These are phyloP conservation scores for Limanda limanda DNA, from an alignment of 2,113 vertebrate genomes.

Conservation along the genomic window DNA sequence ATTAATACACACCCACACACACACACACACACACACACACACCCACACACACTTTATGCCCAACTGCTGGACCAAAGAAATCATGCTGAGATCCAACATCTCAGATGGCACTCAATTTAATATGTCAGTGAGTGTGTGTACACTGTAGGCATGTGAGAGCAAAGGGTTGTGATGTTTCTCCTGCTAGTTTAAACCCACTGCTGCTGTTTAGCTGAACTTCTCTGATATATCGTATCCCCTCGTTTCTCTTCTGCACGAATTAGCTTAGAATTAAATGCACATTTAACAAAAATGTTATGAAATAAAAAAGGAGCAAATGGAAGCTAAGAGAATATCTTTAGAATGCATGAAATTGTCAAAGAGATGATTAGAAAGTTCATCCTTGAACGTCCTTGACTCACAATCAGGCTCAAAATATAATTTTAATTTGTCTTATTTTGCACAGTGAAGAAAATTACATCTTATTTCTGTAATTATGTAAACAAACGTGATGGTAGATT, in stretches of 20 bases:
- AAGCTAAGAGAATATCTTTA: slow-evolving; percentile 71
- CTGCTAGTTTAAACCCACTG: slow-evolving; percentile 21
- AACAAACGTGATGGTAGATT: slow-evolving; percentile 69
- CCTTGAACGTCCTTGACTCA: slow-evolving; percentile 81
- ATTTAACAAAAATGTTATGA: slow-evolving; percentile 71
- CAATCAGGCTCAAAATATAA: slow-evolving; percentile 77
- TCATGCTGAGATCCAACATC: slow-evolving; percentile 47
- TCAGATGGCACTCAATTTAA: slow-evolving; percentile 64
- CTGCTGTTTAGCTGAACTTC: slow-evolving; percentile 48
- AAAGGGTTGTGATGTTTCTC: background rate
- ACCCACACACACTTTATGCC: slow-evolving; percentile 15
- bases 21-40: too few species aligned
- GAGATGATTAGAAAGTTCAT: slow-evolving; percentile 73
- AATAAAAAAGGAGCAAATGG: slow-evolving; percentile 62
- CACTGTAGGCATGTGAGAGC: background rate
- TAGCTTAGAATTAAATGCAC: slow-evolving; percentile 75
- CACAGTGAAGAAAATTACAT: slow-evolving; percentile 58
- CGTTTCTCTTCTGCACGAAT: slow-evolving; percentile 47
- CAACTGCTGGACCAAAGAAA: slow-evolving; percentile 13
- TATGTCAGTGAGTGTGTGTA: slow-evolving; percentile 41
- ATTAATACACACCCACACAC: slow-evolving; percentile 49
- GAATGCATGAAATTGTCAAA: slow-evolving; percentile 74
- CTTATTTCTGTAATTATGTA: slow-evolving; percentile 80
- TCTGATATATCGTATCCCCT: slow-evolving; percentile 36
- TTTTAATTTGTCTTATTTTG: slow-evolving; percentile 72